Evolutionary conservation across 2,113 vertebrate genomes (phyloP).

Genomic region (Chloebia gouldiae): DNA sequence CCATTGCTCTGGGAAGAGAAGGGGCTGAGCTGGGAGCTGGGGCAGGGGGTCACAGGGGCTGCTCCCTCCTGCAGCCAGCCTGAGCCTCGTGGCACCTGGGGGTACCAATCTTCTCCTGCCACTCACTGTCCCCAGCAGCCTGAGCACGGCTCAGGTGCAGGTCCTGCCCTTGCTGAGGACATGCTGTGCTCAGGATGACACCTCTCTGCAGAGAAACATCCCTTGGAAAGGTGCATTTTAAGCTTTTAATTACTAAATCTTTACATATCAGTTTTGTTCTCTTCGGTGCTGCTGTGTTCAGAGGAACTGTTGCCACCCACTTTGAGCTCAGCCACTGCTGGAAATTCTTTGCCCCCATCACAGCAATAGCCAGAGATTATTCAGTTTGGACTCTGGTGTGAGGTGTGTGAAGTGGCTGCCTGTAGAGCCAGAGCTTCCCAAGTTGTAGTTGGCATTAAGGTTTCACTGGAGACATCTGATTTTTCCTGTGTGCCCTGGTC

Average conservation of each 20-base stretch:
- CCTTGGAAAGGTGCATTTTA: neutral
- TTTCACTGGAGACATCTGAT: neutral
- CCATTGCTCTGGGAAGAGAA: neutral
- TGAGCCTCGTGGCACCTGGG: fast-evolving
- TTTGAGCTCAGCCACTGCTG: neutral
- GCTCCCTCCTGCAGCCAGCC: neutral
- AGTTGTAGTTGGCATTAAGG: neutral
- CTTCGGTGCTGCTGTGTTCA: neutral
- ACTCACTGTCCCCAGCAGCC: neutral
- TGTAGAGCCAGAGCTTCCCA: neutral
- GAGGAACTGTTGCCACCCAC: fast-evolving
- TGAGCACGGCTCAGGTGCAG: fast-evolving
- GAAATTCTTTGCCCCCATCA: neutral
- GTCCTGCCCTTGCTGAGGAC: neutral
- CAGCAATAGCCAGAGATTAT: neutral
- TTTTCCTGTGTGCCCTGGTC: neutral
- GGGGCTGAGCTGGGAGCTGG: neutral
- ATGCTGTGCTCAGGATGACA: neutral
- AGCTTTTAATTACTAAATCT: neutral
- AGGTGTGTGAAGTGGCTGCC: neutral
- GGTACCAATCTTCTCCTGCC: neutral
- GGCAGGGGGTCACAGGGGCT: neutral
- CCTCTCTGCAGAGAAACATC: neutral
- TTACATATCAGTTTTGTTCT: fast-evolving
- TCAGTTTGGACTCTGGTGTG: neutral